Conservation (phyloP, 2,888 invertebrate genomes). For the Boloria selene region DNA sequence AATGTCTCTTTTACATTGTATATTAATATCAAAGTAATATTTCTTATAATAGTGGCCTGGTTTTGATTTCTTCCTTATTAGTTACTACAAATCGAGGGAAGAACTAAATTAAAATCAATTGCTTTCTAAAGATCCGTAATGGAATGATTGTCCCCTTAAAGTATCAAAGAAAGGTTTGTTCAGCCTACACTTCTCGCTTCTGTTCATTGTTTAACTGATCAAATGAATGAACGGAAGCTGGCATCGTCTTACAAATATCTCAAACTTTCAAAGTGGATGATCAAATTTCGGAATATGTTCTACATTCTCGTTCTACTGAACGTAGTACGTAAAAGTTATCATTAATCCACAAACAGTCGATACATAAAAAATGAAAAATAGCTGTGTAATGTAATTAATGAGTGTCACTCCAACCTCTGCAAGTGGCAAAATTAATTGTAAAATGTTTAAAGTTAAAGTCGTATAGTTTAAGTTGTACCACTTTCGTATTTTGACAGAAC, state of each 20-base stretch:
- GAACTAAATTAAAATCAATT: slow-evolving; percentile 41
- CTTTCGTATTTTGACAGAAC: background rate
- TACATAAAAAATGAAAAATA: too few species aligned
- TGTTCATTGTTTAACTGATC: slow-evolving; percentile 34
- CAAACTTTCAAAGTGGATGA: background rate
- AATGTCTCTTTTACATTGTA: too few species aligned
- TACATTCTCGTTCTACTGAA: background rate
- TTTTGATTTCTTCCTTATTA: slow-evolving; percentile 13
- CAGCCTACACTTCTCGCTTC: slow-evolving; percentile 37
- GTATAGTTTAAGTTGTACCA: too few species aligned
- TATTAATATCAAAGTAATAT: too few species aligned
- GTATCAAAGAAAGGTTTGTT: slow-evolving; percentile 36
- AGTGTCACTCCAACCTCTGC: too few species aligned
- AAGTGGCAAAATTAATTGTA: too few species aligned
- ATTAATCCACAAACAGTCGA: background rate
- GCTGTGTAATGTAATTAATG: too few species aligned
- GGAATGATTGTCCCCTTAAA: slow-evolving; percentile 40
- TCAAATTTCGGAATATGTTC: slow-evolving; percentile 8
- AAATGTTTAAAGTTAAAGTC: too few species aligned
- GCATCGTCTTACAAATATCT: slow-evolving; percentile 27
- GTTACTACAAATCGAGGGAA: slow-evolving; percentile 30
- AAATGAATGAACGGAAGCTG: slow-evolving; percentile 30
- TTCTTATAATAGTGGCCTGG: too few species aligned
- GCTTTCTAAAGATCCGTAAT: slow-evolving; percentile 42
- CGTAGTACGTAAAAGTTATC: background rate